Percentiles rank a stretch among this genome's conserved stretches.
Conservation (phyloP, 1,140 invertebrate species). For the Eulimnadia texana region DNA sequence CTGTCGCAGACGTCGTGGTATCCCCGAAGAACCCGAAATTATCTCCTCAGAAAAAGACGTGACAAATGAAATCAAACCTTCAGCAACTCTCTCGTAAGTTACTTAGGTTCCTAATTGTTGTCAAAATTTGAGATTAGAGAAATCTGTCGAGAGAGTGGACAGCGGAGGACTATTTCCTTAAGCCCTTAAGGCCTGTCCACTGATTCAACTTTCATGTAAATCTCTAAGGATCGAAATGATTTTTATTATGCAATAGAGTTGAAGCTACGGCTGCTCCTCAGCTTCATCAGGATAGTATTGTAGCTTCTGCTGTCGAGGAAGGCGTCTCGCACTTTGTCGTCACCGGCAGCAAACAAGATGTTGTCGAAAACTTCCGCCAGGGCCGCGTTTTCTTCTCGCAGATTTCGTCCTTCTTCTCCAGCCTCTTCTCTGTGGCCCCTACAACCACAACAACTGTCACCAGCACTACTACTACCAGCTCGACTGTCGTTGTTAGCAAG, state of each 20-base stretch:
- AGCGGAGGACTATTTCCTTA: no score
- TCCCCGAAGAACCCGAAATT: not conserved
- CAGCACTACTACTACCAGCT: not conserved
- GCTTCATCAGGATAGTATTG: not conserved
- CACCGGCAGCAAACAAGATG: not conserved
- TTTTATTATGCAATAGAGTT: not conserved
- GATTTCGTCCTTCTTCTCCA: not conserved
- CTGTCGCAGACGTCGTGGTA: not conserved
- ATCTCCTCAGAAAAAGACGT: not conserved
- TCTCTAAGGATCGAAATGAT: no score
- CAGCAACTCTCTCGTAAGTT: not conserved
- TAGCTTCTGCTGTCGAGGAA: not conserved
- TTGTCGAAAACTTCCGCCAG: not conserved
- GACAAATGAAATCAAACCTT: not conserved
- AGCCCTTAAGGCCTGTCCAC: no score
- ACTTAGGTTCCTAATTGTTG: no score
- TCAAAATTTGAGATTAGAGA: no score
- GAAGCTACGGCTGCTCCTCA: not conserved
- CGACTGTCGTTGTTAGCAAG: not conserved
- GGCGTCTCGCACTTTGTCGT: not conserved
- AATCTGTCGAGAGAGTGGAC: no score
- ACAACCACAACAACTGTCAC: not conserved
- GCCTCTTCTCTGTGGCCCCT: not conserved
- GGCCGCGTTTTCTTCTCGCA: not conserved
- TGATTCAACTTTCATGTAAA: no score